These are phyloP conservation scores for Morpho helenor DNA, from an alignment of 2,888 invertebrate genomes.

Conservation along the genomic window DNA sequence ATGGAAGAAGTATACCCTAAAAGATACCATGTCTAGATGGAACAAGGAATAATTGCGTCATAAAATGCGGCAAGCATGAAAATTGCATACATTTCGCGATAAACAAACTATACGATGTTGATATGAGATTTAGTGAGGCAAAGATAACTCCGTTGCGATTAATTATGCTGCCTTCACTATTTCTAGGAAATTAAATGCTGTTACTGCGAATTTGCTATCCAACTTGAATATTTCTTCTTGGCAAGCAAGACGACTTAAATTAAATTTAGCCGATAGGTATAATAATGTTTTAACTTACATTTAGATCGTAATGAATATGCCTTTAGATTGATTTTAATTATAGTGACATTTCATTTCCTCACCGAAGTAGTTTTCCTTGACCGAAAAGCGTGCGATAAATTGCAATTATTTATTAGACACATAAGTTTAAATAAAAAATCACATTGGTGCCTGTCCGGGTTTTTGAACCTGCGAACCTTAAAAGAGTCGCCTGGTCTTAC, in stretches of 20 bases:
- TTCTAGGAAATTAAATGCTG: slow-evolving; percentile 15
- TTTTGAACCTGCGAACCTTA: too few species aligned
- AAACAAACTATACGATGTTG: slow-evolving; percentile 14
- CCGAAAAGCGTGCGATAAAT: too few species aligned
- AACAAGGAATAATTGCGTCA: neutral
- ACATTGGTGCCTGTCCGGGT: too few species aligned
- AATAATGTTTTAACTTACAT: slow-evolving; percentile 9
- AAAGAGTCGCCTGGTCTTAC: too few species aligned
- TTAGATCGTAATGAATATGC: too few species aligned
- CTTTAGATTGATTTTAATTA: too few species aligned
- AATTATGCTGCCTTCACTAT: slow-evolving; percentile 14
- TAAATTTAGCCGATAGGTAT: slow-evolving; percentile 10
- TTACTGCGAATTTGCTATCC: slow-evolving; percentile 12
- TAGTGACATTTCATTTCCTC: too few species aligned
- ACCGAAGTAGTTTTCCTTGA: too few species aligned
- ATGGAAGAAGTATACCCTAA: too few species aligned
- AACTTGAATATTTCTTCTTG: slow-evolving; percentile 14
- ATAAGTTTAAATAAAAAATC: too few species aligned
- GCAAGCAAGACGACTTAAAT: slow-evolving; percentile 8
- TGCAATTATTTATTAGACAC: too few species aligned
- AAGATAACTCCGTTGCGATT: slow-evolving; percentile 13
- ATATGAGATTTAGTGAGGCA: slow-evolving; percentile 10
- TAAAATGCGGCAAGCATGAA: slow-evolving; percentile 8
- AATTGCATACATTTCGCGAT: slow-evolving; percentile 12
- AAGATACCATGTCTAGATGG: too few species aligned